These are phyloP conservation scores for Platyscapa corneri DNA, from an alignment of 1,140 invertebrate genomes.

Conservation along the genomic window DNA sequence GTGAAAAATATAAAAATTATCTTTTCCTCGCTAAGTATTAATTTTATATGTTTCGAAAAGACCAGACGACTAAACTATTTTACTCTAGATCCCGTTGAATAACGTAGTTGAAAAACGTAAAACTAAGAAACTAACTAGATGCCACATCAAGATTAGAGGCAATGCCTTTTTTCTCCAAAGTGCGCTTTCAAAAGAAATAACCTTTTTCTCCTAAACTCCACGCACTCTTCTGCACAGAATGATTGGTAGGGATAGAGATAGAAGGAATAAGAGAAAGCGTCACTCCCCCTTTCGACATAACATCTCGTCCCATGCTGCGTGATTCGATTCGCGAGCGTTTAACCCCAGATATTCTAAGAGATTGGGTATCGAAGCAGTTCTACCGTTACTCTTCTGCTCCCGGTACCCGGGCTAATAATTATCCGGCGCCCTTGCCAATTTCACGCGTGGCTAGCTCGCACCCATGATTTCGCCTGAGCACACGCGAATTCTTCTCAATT, in stretches of 20 bases:
- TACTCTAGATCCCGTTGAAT: too few species aligned
- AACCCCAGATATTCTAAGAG: slow-evolving; percentile 4
- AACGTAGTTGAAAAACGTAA: too few species aligned
- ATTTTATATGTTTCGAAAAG: too few species aligned
- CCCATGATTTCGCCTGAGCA: background rate
- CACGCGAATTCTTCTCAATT: slow-evolving; percentile 38
- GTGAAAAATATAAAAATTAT: too few species aligned
- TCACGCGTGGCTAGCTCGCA: slow-evolving; percentile 53
- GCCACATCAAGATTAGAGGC: background rate
- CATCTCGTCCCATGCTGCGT: slow-evolving; percentile 14
- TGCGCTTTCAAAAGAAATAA: background rate
- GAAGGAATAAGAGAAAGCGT: background rate
- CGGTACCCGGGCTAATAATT: slow-evolving; percentile 28
- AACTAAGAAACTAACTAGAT: background rate
- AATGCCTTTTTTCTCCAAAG: too few species aligned
- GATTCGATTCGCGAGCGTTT: slow-evolving; percentile 37
- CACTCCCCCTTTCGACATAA: background rate
- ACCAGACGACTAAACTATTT: too few species aligned
- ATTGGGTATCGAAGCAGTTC: background rate
- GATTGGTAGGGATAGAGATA: background rate
- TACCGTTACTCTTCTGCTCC: background rate
- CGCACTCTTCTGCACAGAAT: background rate
- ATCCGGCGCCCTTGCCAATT: slow-evolving; percentile 54
- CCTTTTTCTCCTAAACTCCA: background rate
- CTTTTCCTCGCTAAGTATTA: too few species aligned